Evolutionary conservation across 2,113 vertebrate genomes (phyloP).

Genomic region (Triplophysa siluroides): DNA sequence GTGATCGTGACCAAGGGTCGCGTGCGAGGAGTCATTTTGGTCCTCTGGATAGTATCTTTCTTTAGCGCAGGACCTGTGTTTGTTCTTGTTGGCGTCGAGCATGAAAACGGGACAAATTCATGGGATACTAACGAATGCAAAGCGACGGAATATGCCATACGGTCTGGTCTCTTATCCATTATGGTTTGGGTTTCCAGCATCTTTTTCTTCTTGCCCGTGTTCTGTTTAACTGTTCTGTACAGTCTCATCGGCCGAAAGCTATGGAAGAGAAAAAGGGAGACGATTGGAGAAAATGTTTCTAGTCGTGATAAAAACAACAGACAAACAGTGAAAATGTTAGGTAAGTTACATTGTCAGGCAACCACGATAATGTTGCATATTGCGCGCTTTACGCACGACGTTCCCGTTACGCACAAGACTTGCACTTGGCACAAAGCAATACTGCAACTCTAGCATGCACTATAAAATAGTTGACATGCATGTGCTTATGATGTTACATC

Average conservation of each 20-base stretch:
- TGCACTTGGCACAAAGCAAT: slow-evolving; percentile 7
- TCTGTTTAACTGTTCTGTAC: slow-evolving; percentile 94
- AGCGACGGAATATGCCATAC: slow-evolving; percentile 89
- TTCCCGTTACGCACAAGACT: slow-evolving; percentile 17
- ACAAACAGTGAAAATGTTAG: slow-evolving; percentile 96
- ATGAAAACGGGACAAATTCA: slow-evolving; percentile 77
- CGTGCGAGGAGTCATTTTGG: slow-evolving; percentile 85
- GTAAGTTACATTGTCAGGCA: slow-evolving; percentile 67
- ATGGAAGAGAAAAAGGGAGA: slow-evolving; percentile 83
- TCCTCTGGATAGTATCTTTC: slow-evolving; percentile 90
- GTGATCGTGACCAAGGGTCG: slow-evolving; percentile 89
- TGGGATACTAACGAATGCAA: slow-evolving; percentile 90
- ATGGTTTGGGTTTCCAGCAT: slow-evolving; percentile 96
- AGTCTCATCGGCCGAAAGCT: slow-evolving; percentile 92
- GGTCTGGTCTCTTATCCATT: slow-evolving; percentile 88
- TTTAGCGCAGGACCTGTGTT: slow-evolving; percentile 91
- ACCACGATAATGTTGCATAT: neutral
- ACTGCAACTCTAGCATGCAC: neutral
- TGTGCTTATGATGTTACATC: neutral
- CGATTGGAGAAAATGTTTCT: slow-evolving; percentile 76
- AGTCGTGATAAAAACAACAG: slow-evolving; percentile 88
- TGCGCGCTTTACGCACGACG: slow-evolving; percentile 21
- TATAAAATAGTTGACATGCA: neutral
- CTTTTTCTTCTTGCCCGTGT: slow-evolving; percentile 95
- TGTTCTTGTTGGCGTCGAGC: slow-evolving; percentile 91